phyloP scores from a whole-genome alignment of 2,797 vertebrate genomes.

The Micropoecilia bifurca region DNA sequence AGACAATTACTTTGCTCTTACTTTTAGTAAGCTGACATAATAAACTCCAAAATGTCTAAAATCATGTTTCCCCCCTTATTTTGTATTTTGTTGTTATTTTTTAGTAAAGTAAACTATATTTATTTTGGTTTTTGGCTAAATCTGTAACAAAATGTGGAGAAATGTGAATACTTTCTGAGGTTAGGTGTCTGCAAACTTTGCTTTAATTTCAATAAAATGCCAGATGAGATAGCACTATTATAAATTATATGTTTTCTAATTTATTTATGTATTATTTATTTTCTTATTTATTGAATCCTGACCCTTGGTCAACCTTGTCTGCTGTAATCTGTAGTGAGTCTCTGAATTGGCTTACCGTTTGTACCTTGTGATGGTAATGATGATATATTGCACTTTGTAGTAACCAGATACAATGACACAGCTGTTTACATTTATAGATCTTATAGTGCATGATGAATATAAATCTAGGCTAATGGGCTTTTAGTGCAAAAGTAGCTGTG shows the following conservation, averaged over 20 bases:
- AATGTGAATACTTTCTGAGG: neutral
- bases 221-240: constrained; percentile 37
- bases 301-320: constrained; percentile 31
- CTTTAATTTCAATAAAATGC: constrained; percentile 59
- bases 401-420: constrained; percentile 44
- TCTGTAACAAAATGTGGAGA: neutral
- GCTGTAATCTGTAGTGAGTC: constrained; percentile 47
- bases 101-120: neutral
- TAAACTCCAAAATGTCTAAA: neutral
- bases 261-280: constrained; percentile 72
- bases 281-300: constrained; percentile 56
- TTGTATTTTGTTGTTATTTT: neutral
- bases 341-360: constrained; percentile 57
- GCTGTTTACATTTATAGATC: constrained; percentile 61
- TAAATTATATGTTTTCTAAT: constrained; percentile 54
- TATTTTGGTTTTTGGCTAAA: neutral
- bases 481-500: constrained; percentile 53
- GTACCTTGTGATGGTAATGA: constrained; percentile 34
- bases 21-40: too few relatives aligned
- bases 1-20: neutral
- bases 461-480: constrained; percentile 54
- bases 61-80: neutral
- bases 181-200: constrained; percentile 48
- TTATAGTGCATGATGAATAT: constrained; percentile 68
- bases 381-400: constrained; percentile 65